A percentile compares a stretch with the other conserved stretches of the same genome.
Evolutionary conservation across 35 echinoderm and acorn worm genomes (phyloP).

Genomic region (Apostichopus californicus): DNA sequence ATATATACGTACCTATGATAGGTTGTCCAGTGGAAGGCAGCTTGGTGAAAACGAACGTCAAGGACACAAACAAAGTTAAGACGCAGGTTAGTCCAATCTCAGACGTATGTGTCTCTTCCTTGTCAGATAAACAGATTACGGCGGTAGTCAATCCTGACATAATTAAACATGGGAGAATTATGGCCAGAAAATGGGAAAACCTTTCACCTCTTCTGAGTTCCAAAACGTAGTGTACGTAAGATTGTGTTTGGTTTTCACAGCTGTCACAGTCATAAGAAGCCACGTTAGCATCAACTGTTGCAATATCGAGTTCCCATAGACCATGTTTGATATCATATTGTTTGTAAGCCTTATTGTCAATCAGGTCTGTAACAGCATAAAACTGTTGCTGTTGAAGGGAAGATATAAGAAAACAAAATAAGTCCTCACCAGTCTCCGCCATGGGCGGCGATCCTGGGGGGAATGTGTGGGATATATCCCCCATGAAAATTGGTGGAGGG

Average conservation of each 20-base stretch:
- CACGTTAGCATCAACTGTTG: background rate
- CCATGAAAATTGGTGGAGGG: too few relatives aligned
- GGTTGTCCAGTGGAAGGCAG: background rate
- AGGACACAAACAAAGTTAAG: background rate
- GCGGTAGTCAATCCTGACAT: slow-evolving; percentile 10
- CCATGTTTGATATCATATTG: background rate
- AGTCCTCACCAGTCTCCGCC: too few relatives aligned
- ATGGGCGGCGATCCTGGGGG: too few relatives aligned
- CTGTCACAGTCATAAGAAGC: background rate
- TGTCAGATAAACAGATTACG: background rate
- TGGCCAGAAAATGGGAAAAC: background rate
- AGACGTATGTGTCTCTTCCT: background rate
- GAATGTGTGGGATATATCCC: too few relatives aligned
- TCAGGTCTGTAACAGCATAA: background rate
- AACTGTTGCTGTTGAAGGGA: too few relatives aligned
- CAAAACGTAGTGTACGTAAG: slow-evolving; percentile 12
- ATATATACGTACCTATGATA: background rate
- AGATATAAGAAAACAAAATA: too few relatives aligned
- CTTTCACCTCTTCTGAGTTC: slow-evolving; percentile 1
- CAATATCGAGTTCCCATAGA: background rate
- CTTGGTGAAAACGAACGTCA: background rate
- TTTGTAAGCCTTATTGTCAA: background rate
- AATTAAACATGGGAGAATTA: background rate
- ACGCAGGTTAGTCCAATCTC: background rate
- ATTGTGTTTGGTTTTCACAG: background rate